A percentile compares a stretch with the other conserved stretches of the same genome.
Conservation (phyloP, 2,113 vertebrate species). For the Rhodinocichla rosea region DNA sequence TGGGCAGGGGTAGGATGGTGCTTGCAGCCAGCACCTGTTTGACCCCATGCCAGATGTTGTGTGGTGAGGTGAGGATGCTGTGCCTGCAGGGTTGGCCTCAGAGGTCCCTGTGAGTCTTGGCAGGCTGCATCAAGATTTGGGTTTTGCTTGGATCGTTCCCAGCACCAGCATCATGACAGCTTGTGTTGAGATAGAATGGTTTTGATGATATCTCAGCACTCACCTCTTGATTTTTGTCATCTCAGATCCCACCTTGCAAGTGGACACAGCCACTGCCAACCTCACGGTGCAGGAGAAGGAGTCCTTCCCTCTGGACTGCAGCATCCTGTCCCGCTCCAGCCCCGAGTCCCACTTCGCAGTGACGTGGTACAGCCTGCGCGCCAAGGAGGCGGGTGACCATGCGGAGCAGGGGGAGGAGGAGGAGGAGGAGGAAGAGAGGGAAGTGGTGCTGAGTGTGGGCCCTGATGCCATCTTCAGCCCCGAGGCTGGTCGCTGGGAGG, state of each 20-base stretch:
- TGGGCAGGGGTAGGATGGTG: neutral
- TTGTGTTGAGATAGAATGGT: neutral
- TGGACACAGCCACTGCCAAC: constrained; percentile 86
- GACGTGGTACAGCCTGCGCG: constrained; percentile 85
- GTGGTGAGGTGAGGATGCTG: neutral
- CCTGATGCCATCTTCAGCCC: constrained; percentile 82
- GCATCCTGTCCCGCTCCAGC: constrained; percentile 87
- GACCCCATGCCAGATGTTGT: fast-evolving
- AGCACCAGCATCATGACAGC: fast-evolving
- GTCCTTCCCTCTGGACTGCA: constrained; percentile 87
- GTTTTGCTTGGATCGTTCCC: fast-evolving
- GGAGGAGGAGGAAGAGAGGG: constrained; percentile 55
- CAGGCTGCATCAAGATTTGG: neutral
- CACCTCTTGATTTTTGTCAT: neutral
- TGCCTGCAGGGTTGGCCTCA: neutral
- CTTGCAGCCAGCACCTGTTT: neutral
- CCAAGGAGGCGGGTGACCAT: constrained; percentile 17
- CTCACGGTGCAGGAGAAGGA: constrained; percentile 83
- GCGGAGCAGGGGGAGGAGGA: neutral
- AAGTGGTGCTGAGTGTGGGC: constrained; percentile 65
- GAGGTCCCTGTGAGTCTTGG: neutral
- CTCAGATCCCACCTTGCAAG: constrained; percentile 86
- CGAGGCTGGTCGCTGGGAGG: constrained; percentile 80
- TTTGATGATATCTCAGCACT: fast-evolving
- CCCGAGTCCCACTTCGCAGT: constrained; percentile 90